Conservation (phyloP, 2,797 vertebrate genomes). For the Pangasius macronema region DNA sequence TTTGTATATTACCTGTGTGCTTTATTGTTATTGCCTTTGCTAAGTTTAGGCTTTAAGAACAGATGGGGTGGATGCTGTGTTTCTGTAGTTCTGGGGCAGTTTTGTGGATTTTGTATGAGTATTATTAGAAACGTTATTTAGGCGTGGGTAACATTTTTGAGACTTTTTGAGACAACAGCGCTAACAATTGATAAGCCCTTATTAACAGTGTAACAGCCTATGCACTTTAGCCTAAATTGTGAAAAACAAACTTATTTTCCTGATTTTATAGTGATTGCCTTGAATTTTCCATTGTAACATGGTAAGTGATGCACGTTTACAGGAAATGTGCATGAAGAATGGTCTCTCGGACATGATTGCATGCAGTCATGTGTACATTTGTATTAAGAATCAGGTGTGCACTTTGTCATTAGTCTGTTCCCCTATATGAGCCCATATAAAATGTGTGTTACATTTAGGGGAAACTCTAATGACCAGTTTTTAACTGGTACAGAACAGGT, state of each 20-base stretch:
- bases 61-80: not conserved
- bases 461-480: not conserved
- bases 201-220: slow-evolving; percentile 39
- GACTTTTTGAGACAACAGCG: slow-evolving; percentile 37
- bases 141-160: slow-evolving; percentile 7
- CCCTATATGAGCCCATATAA: not conserved
- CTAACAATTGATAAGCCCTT: slow-evolving; percentile 29
- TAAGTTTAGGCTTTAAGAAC: slow-evolving; percentile 5
- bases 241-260: not conserved
- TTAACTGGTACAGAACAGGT: too few relatives aligned
- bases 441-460: not conserved
- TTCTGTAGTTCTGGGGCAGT: slow-evolving; percentile 11
- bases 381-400: slow-evolving; percentile 39
- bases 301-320: slow-evolving; percentile 47
- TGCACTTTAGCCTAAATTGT: slow-evolving; percentile 54
- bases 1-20: slow-evolving; percentile 38
- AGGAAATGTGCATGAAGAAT: slow-evolving; percentile 49
- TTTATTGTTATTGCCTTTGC: slow-evolving; percentile 46
- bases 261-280: slow-evolving; percentile 5
- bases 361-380: slow-evolving; percentile 34
- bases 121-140: slow-evolving; percentile 20
- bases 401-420: slow-evolving; percentile 34
- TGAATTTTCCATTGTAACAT: slow-evolving; percentile 17
- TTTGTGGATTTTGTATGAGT: slow-evolving; percentile 10
- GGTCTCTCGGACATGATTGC: slow-evolving; percentile 15